A percentile compares a stretch with the other conserved stretches of the same genome.
phyloP scores from a whole-genome alignment of 2,797 vertebrate species.

The Hephaestus fuliginosus region DNA sequence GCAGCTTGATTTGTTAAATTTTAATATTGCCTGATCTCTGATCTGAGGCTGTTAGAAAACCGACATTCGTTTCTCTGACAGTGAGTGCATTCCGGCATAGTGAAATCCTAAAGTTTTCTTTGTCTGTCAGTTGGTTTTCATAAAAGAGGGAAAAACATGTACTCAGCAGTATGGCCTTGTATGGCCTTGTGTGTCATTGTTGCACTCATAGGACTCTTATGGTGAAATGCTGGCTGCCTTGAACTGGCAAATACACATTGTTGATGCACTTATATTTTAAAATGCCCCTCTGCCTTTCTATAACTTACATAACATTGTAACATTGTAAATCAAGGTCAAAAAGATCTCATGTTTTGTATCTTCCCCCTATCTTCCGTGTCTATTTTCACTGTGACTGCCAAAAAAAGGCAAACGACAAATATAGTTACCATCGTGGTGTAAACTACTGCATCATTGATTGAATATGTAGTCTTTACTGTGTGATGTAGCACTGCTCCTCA shows the following conservation, averaged over 20 bases:
- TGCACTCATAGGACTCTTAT: not conserved
- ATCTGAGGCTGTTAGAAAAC: not conserved
- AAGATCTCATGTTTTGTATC: too few species aligned
- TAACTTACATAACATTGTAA: not conserved
- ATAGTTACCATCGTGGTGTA: too few species aligned
- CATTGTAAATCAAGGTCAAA: too few species aligned
- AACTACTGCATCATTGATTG: too few species aligned
- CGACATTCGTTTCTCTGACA: not conserved
- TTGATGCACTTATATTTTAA: not conserved
- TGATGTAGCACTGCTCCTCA: too few species aligned
- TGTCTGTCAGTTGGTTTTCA: not conserved
- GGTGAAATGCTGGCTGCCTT: not conserved
- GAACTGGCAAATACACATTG: not conserved
- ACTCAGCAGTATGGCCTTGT: not conserved
- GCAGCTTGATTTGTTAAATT: not conserved
- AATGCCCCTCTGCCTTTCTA: not conserved
- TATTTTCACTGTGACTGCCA: too few species aligned
- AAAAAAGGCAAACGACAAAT: too few species aligned
- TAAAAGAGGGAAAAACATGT: constrained; percentile 4
- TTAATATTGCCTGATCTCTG: not conserved
- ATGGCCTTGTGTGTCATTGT: not conserved
- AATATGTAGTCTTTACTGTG: too few species aligned
- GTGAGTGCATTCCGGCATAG: constrained; percentile 7
- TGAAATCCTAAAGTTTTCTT: not conserved
- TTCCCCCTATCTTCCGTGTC: too few species aligned